Conservation (phyloP, 2,888 invertebrate genomes). For the Luffia ferchaultella region DNA sequence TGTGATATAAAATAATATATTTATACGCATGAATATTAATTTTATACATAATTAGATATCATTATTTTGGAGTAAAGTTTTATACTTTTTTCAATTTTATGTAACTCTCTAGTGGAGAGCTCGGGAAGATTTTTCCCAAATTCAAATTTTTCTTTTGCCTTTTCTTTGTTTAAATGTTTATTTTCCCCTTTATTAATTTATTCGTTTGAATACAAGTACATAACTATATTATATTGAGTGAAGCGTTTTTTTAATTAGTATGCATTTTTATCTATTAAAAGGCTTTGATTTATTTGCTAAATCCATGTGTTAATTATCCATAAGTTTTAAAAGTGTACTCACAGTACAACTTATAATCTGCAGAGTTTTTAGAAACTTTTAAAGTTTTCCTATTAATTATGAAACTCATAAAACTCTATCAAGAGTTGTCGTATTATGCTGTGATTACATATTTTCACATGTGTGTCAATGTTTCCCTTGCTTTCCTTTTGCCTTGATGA, state of each 20-base stretch:
- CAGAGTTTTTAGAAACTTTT: no score
- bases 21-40: neutral
- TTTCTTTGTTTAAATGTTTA: slow-evolving; percentile 25
- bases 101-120: slow-evolving; percentile 63
- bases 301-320: neutral
- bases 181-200: slow-evolving; percentile 26
- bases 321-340: neutral
- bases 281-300: neutral
- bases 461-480: neutral
- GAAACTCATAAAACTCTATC: no score
- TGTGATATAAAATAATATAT: slow-evolving; percentile 42
- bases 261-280: slow-evolving; percentile 1
- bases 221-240: slow-evolving; percentile 27
- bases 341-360: no score
- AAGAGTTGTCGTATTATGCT: no score
- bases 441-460: neutral
- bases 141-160: slow-evolving; percentile 23
- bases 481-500: neutral
- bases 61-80: neutral
- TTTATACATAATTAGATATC: no score
- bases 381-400: no score
- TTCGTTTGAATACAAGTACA: slow-evolving; percentile 20
- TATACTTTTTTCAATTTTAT: slow-evolving; percentile 18
- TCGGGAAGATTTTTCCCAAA: slow-evolving; percentile 43
- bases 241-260: slow-evolving; percentile 20